Evolutionary conservation across 2,113 vertebrate species (phyloP).

Genomic region (Blennius ocellaris): DNA sequence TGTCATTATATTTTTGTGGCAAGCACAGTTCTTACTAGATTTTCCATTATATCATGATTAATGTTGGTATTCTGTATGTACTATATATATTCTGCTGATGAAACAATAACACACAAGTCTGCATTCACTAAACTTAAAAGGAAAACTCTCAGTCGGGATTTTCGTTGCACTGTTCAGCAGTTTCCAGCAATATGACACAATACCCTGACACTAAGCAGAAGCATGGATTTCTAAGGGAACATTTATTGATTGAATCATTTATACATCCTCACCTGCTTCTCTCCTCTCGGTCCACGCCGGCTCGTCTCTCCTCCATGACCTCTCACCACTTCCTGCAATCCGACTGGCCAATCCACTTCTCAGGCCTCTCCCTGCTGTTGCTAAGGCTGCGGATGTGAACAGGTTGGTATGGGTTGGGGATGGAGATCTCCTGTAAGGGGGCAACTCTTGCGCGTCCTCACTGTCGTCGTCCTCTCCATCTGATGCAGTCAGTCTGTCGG

Average conservation of each 20-base stretch:
- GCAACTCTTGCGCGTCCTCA: constrained; percentile 56
- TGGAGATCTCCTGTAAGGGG: constrained; percentile 48
- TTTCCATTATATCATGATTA: constrained; percentile 26
- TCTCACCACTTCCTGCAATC: constrained; percentile 70
- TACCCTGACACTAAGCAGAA: no score
- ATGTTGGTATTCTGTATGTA: background rate
- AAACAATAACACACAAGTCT: no score
- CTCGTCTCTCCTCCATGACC: constrained; percentile 84
- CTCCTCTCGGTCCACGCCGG: constrained; percentile 84
- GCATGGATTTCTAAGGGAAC: no score
- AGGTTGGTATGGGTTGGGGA: constrained; percentile 90
- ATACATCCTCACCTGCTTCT: constrained; percentile 86
- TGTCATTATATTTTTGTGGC: constrained; percentile 33
- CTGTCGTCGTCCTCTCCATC: constrained; percentile 73
- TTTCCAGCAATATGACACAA: no score
- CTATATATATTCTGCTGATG: no score
- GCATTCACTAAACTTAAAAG: no score
- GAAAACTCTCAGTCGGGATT: no score
- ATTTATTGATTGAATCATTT: constrained; percentile 29
- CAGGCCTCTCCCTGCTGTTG: constrained; percentile 71
- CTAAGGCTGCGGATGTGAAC: constrained; percentile 89
- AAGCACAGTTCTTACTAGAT: constrained; percentile 22
- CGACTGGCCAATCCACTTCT: constrained; percentile 49
- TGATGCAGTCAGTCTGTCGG: constrained; percentile 34
- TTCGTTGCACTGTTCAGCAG: no score